Evolutionary conservation across 2,113 vertebrate species (phyloP).

Genomic region (Lagopus leucura): DNA sequence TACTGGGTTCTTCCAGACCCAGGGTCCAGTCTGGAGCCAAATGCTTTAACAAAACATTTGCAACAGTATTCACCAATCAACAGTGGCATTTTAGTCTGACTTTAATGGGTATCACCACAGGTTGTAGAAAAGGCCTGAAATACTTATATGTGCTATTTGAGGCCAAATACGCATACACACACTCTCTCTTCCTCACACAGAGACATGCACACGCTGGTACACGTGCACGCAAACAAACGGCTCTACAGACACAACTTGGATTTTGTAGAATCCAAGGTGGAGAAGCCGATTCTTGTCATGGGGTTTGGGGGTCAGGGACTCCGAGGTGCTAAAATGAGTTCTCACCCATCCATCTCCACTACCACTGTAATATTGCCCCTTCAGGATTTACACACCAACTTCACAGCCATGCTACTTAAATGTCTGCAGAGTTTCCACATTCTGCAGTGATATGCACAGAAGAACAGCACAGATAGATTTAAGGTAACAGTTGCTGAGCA

Average conservation of each 20-base stretch:
- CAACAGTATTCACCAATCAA: constrained; percentile 6
- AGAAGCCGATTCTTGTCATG: constrained; percentile 20
- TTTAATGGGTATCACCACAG: background rate
- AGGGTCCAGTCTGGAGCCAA: constrained; percentile 5
- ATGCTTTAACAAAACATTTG: constrained; percentile 28
- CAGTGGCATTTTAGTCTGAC: background rate
- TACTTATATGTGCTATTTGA: background rate
- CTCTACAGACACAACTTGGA: constrained; percentile 63
- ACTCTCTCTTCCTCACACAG: background rate
- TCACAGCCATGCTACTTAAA: background rate
- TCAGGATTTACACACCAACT: background rate
- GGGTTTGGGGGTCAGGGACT: background rate
- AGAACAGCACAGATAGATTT: constrained; percentile 13
- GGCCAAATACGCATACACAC: background rate
- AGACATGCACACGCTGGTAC: background rate
- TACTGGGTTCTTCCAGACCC: background rate
- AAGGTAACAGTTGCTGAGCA: constrained; percentile 20
- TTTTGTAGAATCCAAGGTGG: constrained; percentile 66
- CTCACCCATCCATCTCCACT: background rate
- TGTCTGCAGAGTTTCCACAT: constrained; percentile 33
- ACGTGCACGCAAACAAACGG: background rate
- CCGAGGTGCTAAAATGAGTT: background rate
- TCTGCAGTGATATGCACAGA: constrained; percentile 19
- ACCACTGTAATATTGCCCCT: background rate
- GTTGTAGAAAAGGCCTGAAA: constrained; percentile 13